A percentile compares a stretch with the other conserved stretches of the same genome.
phyloP scores from a whole-genome alignment of 2,888 invertebrate species.

The Leucozona laternaria region DNA sequence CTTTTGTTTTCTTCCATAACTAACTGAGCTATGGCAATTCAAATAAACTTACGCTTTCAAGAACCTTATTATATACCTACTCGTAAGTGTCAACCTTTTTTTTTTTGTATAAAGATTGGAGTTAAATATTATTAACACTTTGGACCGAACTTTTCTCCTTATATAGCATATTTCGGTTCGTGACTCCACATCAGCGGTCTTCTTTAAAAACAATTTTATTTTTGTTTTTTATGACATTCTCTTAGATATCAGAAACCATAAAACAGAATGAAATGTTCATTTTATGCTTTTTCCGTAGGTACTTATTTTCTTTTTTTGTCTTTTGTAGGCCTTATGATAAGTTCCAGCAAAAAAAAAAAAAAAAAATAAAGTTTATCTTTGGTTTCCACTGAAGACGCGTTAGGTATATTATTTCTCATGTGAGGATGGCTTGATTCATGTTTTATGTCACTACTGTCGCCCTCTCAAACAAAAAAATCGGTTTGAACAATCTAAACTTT shows the following conservation, averaged over 20 bases:
- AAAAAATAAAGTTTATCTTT: not conserved
- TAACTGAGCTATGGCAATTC: too few species aligned
- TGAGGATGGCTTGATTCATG: slow-evolving; percentile 48
- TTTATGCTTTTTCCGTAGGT: slow-evolving; percentile 41
- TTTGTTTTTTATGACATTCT: slow-evolving; percentile 65
- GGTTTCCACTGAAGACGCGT: not conserved
- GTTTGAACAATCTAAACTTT: not conserved
- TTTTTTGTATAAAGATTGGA: not conserved
- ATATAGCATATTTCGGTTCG: not conserved
- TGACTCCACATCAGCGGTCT: not conserved
- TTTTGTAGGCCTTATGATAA: slow-evolving; percentile 56
- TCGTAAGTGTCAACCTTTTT: too few species aligned
- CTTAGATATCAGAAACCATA: slow-evolving; percentile 64
- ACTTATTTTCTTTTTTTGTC: slow-evolving; percentile 30
- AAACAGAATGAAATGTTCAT: slow-evolving; percentile 66
- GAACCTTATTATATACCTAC: too few species aligned
- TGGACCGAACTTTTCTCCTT: not conserved
- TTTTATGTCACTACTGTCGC: slow-evolving; percentile 52
- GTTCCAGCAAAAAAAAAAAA: slow-evolving; percentile 20
- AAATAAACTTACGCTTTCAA: too few species aligned
- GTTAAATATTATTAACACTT: not conserved
- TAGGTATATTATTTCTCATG: slow-evolving; percentile 2
- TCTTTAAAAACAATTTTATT: not conserved
- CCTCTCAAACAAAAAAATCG: not conserved
- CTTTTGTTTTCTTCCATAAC: too few species aligned